Evolutionary conservation across 2,113 vertebrate genomes (phyloP).

Genomic region (Coracopsis vasa): DNA sequence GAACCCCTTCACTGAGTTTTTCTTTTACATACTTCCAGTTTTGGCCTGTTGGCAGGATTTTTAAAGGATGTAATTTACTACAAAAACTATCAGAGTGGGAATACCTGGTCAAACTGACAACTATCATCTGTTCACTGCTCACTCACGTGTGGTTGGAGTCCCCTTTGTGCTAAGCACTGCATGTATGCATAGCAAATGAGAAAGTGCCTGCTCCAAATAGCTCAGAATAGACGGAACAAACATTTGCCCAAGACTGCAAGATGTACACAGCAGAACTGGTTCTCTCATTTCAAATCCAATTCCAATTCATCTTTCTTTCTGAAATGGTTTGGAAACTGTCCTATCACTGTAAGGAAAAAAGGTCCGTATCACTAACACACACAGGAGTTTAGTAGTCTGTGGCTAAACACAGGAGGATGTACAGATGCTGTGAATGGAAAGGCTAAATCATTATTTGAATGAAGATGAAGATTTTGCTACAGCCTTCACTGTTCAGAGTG

Average conservation of each 20-base stretch:
- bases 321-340: background rate
- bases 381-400: background rate
- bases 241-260: background rate
- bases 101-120: slow-evolving; percentile 15
- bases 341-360: background rate
- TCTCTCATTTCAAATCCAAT: background rate
- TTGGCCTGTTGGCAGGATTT: background rate
- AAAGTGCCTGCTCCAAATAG: slow-evolving; percentile 2
- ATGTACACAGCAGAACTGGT: background rate
- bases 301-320: background rate
- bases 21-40: background rate
- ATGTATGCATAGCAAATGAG: slow-evolving; percentile 15
- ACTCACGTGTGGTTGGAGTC: slow-evolving; percentile 20
- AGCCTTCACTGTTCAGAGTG: background rate
- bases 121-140: slow-evolving; percentile 37
- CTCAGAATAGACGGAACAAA: background rate
- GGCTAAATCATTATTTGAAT: background rate
- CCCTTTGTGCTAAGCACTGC: background rate
- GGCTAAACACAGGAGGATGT: background rate
- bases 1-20: background rate
- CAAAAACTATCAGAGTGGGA: background rate
- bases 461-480: background rate
- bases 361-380: background rate
- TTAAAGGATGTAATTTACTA: background rate
- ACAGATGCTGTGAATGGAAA: background rate